Percentiles rank a stretch among this genome's conserved stretches.
Conservation (phyloP, 2,797 vertebrate species). For the Characodon lateralis region DNA sequence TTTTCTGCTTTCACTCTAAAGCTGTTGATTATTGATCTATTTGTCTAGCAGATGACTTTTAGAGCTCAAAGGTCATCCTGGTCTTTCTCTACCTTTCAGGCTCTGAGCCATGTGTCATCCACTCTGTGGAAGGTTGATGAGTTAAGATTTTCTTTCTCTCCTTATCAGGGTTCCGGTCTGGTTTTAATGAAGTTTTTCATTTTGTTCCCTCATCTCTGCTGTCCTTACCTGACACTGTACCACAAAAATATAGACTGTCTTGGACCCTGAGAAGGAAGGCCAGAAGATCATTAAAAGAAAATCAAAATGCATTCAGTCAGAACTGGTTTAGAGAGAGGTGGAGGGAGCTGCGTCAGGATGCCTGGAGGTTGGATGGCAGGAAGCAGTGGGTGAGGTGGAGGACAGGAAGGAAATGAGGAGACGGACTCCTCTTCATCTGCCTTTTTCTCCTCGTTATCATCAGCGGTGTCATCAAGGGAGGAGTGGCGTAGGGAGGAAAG, state of each 20-base stretch:
- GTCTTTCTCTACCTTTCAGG: constrained; percentile 16
- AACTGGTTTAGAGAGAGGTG: constrained; percentile 44
- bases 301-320: background rate
- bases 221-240: background rate
- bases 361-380: constrained; percentile 62
- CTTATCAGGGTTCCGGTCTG: background rate
- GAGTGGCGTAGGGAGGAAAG: constrained; percentile 59
- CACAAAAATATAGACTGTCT: background rate
- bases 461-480: constrained; percentile 50
- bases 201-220: background rate
- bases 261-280: constrained; percentile 5
- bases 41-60: background rate
- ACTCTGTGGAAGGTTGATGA: background rate
- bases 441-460: constrained; percentile 67
- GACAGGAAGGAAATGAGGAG: constrained; percentile 58
- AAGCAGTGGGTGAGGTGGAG: constrained; percentile 67
- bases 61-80: background rate
- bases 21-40: background rate
- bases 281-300: background rate
- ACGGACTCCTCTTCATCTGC: constrained; percentile 62
- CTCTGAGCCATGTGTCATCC: constrained; percentile 33
- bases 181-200: background rate
- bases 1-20: background rate
- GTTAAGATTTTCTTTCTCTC: background rate
- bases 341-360: constrained; percentile 70